Conservation (phyloP, 1,140 invertebrate genomes). For the Goniozus legneri region DNA sequence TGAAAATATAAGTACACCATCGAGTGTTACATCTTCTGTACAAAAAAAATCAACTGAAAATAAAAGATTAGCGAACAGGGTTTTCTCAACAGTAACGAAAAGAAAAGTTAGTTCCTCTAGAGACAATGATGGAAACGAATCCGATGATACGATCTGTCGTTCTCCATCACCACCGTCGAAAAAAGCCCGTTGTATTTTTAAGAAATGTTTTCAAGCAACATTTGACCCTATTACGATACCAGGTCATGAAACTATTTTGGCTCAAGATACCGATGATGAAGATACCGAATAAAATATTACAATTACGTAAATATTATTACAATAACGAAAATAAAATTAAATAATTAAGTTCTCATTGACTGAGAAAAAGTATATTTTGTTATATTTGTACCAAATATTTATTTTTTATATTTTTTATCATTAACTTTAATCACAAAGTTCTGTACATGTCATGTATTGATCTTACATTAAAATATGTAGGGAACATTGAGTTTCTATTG, state of each 20-base stretch:
- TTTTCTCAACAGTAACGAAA: slow-evolving; percentile 24
- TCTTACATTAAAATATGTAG: too few species aligned
- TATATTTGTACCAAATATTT: too few species aligned
- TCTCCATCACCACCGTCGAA: slow-evolving; percentile 51
- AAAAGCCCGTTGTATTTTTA: slow-evolving; percentile 56
- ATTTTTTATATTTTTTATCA: too few species aligned
- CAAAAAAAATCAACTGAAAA: neutral
- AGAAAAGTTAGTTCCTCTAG: slow-evolving; percentile 20
- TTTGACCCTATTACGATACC: slow-evolving; percentile 56
- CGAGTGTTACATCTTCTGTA: neutral
- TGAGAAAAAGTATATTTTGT: too few species aligned
- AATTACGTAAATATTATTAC: too few species aligned
- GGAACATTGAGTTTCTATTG: too few species aligned
- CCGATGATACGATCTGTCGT: slow-evolving; percentile 46
- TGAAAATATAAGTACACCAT: neutral
- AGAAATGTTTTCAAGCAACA: slow-evolving; percentile 67
- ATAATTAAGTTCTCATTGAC: too few species aligned
- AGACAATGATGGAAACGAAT: slow-evolving; percentile 12
- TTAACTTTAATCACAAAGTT: too few species aligned
- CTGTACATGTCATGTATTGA: too few species aligned
- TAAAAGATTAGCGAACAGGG: slow-evolving; percentile 3
- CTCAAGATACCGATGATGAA: slow-evolving; percentile 60
- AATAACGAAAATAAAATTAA: too few species aligned
- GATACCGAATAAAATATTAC: too few species aligned
- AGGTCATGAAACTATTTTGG: slow-evolving; percentile 56